Base-by-base conservation (phyloP, 2,113 vertebrate genomes). In the Sceloporus undulatus region DNA sequence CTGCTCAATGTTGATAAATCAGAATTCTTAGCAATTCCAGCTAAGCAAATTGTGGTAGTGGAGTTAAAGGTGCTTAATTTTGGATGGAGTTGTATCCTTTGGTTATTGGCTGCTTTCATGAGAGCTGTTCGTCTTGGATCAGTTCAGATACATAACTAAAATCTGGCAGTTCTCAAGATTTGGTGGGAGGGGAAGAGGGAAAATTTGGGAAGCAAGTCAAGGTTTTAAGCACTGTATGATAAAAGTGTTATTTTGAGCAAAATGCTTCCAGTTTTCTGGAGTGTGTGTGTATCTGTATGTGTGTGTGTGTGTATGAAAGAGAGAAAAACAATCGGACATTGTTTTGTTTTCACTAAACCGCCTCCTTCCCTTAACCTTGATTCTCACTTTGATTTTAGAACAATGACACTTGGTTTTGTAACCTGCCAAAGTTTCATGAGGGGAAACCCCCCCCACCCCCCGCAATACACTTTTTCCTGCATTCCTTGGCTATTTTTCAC, bases 221-320 rank as follows among this genome's bases (percentile, higher is more conserved):
- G 25, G 62, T 18, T 70, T 16, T 86, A 48, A 75, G 54, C 34
- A 59, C 78, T 87, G 79, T n/a, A n/a, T 48, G 79, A 74, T 25
- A 82, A 62, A n/a, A 74, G 75, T 75, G 34, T 85, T 78, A 27
- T 68, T 78, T 66, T 85, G 74, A 78, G 59, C 38, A 87, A 71
- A 73, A 74, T 19, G 52, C 79, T 74, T 42, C 38, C 54, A 76
- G n/a, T 73, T 59, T 81, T 74, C 70, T 74, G 56, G 29, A 80
- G 14, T 38, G n/a, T 81, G 79, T 81, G 56, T 34, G 34, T 34
- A 34, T 34, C 34, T 34, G 34, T 40, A 56, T 27, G 56, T 40
- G 54, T 10, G 27, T 14, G 76, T 16, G 9, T 16, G 48, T 59
- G 19, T 11, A 16, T 42, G 13, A 54, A 34, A 66, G 13, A 54